Evolutionary conservation across 2,113 vertebrate genomes (phyloP).

Genomic region (Upupa epops): DNA sequence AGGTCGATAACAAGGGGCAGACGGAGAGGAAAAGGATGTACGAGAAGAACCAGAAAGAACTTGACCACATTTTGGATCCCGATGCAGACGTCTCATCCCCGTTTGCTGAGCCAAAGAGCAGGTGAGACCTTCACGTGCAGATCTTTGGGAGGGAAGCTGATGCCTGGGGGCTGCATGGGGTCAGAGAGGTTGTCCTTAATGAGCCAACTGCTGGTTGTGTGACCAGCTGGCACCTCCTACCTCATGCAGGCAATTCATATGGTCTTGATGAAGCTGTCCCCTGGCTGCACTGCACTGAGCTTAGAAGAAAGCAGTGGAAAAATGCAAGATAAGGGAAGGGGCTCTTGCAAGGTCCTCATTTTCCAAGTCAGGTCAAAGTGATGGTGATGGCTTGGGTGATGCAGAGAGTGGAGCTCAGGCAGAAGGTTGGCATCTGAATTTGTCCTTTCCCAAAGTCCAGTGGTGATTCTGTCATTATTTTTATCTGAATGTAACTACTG

Average conservation of each 20-base stretch:
- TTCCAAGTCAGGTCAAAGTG: neutral
- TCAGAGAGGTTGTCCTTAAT: neutral
- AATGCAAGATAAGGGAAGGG: neutral
- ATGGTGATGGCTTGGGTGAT: neutral
- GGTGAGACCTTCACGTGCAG: conserved; percentile 71
- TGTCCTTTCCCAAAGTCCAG: neutral
- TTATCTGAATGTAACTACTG: neutral
- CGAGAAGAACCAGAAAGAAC: conserved; percentile 83
- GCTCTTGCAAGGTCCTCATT: neutral
- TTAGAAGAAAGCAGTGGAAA: neutral
- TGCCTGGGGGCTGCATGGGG: neutral
- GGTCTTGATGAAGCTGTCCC: neutral
- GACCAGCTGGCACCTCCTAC: neutral
- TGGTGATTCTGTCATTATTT: neutral
- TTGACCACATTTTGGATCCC: conserved; percentile 83
- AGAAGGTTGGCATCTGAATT: neutral
- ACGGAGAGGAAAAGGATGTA: conserved; percentile 80
- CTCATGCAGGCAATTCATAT: neutral
- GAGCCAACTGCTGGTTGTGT: neutral
- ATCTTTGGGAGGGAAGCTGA: neutral
- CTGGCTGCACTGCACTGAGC: neutral
- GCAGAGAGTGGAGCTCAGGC: neutral
- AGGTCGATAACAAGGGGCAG: conserved; percentile 78
- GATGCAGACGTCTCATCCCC: conserved; percentile 88
- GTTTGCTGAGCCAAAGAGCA: conserved; percentile 87